Evolutionary conservation across 2,888 invertebrate species (phyloP).

Genomic region (Diachrysia chrysitis): DNA sequence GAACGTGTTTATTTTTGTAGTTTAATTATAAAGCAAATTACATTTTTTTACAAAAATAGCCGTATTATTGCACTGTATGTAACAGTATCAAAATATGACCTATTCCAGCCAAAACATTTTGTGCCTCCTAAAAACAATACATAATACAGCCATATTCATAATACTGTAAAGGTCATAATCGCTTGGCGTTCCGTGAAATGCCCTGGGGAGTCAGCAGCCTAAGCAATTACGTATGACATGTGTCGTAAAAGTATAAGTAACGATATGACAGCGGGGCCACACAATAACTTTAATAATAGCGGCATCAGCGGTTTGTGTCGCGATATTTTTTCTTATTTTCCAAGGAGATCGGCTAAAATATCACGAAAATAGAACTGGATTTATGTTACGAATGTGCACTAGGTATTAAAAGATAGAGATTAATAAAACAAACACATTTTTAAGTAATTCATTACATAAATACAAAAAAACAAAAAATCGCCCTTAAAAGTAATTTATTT

Average conservation of each 20-base stretch:
- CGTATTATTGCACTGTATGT: neutral
- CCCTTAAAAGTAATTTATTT: no score
- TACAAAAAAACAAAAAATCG: no score
- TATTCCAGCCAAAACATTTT: neutral
- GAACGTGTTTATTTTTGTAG: no score
- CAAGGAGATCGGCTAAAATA: slow-evolving; percentile 30
- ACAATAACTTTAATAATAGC: slow-evolving; percentile 74
- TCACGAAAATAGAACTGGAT: slow-evolving; percentile 22
- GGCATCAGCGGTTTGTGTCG: slow-evolving; percentile 54
- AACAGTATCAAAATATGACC: slow-evolving; percentile 4
- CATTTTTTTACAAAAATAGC: neutral
- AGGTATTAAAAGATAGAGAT: no score
- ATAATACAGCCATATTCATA: slow-evolving; percentile 45
- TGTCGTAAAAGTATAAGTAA: slow-evolving; percentile 76
- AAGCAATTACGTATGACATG: slow-evolving; percentile 83
- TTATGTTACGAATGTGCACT: neutral
- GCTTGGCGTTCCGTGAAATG: slow-evolving; percentile 66
- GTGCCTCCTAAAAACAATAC: slow-evolving; percentile 36
- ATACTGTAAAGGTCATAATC: slow-evolving; percentile 68
- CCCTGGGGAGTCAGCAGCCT: slow-evolving; percentile 72
- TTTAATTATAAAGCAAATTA: neutral
- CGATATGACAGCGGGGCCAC: slow-evolving; percentile 67
- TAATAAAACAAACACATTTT: no score
- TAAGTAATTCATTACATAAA: no score
- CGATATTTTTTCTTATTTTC: slow-evolving; percentile 45